phyloP scores from a whole-genome alignment of 2,888 invertebrate genomes.

The Drosophila phalerata region DNA sequence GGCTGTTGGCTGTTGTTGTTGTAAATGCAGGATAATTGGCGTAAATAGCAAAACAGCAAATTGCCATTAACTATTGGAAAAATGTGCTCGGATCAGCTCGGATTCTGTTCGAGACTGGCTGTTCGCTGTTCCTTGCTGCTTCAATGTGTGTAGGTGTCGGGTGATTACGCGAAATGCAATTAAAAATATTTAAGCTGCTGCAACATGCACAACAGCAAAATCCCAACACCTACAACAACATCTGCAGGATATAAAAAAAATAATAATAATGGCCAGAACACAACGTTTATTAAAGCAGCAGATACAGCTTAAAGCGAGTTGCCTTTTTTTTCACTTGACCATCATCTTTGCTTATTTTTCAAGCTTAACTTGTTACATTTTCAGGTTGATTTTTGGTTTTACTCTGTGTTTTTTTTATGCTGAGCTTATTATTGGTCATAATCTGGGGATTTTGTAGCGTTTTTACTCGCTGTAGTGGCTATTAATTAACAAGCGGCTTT shows the following conservation, averaged over 20 bases:
- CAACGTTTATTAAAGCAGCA: slow-evolving; percentile 61
- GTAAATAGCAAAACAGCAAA: slow-evolving; percentile 82
- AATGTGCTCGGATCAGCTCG: slow-evolving; percentile 41
- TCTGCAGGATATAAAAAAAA: slow-evolving; percentile 26
- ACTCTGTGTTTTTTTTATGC: slow-evolving; percentile 3
- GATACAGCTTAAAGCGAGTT: slow-evolving; percentile 44
- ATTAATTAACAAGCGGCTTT: slow-evolving; percentile 65
- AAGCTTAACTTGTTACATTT: slow-evolving; percentile 48
- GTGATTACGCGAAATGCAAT: slow-evolving; percentile 79
- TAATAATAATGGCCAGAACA: slow-evolving; percentile 48
- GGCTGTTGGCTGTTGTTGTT: slow-evolving; percentile 35
- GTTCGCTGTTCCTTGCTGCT: not conserved
- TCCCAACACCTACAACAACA: slow-evolving; percentile 39
- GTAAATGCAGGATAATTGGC: slow-evolving; percentile 76
- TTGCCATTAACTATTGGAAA: slow-evolving; percentile 82
- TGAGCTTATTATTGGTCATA: slow-evolving; percentile 58
- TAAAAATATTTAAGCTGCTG: slow-evolving; percentile 78
- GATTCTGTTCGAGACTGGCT: slow-evolving; percentile 38
- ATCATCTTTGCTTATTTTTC: slow-evolving; percentile 56
- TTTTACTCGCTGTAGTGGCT: slow-evolving; percentile 53
- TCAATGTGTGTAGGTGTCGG: slow-evolving; percentile 64
- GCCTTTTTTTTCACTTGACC: slow-evolving; percentile 10
- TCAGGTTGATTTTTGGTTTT: slow-evolving; percentile 9
- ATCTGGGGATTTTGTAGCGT: slow-evolving; percentile 40
- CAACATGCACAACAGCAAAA: slow-evolving; percentile 42